These are phyloP conservation scores for Bos indicus DNA, from an alignment of 2,113 vertebrate species.

Conservation along the genomic window DNA sequence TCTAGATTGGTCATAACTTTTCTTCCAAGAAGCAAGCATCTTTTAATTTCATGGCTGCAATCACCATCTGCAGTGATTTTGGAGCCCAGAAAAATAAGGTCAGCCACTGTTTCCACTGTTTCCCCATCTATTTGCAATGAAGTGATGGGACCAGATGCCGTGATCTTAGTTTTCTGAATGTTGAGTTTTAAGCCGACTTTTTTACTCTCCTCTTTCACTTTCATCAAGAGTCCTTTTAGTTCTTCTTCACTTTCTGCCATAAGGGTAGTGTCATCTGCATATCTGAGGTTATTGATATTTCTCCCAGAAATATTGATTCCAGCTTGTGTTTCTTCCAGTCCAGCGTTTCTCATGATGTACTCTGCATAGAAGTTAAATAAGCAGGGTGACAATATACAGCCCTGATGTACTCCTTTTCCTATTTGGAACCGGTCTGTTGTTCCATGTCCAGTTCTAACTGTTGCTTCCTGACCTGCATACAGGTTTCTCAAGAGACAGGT, in stretches of 20 bases:
- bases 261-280: not conserved
- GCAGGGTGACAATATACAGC: not conserved
- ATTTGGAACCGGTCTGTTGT: not conserved
- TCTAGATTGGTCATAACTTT: not conserved
- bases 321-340: not conserved
- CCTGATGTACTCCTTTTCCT: not conserved
- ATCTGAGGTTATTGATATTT: not conserved
- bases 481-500: too few species aligned
- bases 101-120: not conserved
- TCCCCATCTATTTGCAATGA: not conserved
- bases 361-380: not conserved
- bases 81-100: not conserved
- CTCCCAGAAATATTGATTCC: rapidly evolving
- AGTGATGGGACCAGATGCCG: not conserved
- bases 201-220: not conserved
- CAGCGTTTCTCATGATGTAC: not conserved
- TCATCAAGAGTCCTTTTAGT: not conserved
- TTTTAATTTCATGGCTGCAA: not conserved
- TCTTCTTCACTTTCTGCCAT: not conserved
- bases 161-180: not conserved
- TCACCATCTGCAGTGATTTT: not conserved
- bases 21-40: not conserved
- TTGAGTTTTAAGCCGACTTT: not conserved
- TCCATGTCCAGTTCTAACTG: not conserved
- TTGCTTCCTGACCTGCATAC: not conserved